Percentiles rank a stretch among this genome's conserved stretches.
phyloP scores from a whole-genome alignment of 2,113 vertebrate species.

The Machaerirhynchus nigripectus region DNA sequence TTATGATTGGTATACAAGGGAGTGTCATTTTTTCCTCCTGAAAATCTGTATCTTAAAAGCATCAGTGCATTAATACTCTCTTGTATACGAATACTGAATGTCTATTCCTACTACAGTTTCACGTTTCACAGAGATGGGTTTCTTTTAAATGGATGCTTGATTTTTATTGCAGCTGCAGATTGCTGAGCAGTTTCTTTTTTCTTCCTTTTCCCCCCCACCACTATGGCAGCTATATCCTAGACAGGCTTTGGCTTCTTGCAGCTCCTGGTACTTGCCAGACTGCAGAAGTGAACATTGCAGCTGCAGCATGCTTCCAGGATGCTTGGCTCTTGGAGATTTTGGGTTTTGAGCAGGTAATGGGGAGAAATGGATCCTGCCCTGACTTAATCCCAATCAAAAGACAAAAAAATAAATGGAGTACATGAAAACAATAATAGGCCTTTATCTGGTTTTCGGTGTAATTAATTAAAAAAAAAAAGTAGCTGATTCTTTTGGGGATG shows the following conservation, averaged over 20 bases:
- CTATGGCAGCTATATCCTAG: not conserved
- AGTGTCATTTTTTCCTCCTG: not conserved
- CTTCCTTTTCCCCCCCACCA: rapidly evolving
- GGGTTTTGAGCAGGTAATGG: not conserved
- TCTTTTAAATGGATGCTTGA: not conserved
- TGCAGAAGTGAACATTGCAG: not conserved
- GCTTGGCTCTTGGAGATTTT: not conserved
- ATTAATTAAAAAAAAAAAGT: not conserved
- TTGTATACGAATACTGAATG: not conserved
- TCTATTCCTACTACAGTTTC: not conserved
- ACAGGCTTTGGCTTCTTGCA: not conserved
- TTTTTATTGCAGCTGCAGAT: not conserved
- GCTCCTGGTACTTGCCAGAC: not conserved
- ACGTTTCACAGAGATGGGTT: not conserved
- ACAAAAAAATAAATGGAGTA: not conserved
- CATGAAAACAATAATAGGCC: not conserved
- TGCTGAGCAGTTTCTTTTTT: not conserved
- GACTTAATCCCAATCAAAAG: not conserved
- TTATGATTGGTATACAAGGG: not conserved
- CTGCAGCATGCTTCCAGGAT: not conserved
- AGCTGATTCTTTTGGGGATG: not conserved
- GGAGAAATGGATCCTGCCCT: not conserved
- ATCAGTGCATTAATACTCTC: not conserved
- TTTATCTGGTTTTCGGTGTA: not conserved
- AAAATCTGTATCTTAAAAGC: not conserved